These are phyloP conservation scores for Sterna hirundo DNA, from an alignment of 2,113 vertebrate genomes.

Conservation along the genomic window DNA sequence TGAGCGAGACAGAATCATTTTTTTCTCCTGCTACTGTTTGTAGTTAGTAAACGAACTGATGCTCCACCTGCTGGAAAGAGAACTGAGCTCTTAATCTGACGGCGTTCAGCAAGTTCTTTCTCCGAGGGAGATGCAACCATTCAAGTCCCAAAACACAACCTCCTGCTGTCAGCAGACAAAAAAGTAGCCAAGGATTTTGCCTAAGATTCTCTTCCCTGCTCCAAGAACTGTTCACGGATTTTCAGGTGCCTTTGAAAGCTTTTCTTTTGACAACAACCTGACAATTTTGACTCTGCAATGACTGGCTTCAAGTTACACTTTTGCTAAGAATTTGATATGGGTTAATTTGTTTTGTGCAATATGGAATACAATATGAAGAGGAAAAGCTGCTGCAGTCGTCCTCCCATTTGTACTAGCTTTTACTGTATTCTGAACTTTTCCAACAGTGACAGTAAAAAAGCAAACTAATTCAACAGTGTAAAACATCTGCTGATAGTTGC, in stretches of 20 bases:
- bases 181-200: neutral
- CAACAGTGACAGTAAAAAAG: neutral
- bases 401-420: neutral
- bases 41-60: neutral
- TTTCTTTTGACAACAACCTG: neutral
- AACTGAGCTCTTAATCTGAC: neutral
- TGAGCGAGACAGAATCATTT: accelerated
- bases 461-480: neutral
- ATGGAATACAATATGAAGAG: neutral
- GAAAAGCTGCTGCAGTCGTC: neutral
- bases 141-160: neutral
- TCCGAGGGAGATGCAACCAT: neutral
- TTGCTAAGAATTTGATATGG: neutral
- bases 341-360: neutral
- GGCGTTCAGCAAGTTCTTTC: neutral
- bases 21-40: neutral
- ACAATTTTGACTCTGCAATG: neutral
- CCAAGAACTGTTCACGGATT: neutral
- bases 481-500: neutral
- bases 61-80: slow-evolving; percentile 61
- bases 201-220: neutral
- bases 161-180: neutral
- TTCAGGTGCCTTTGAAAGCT: neutral
- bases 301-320: neutral
- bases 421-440: neutral